Conservation (phyloP, 2,113 vertebrate species). For the Oryzias javanicus region DNA sequence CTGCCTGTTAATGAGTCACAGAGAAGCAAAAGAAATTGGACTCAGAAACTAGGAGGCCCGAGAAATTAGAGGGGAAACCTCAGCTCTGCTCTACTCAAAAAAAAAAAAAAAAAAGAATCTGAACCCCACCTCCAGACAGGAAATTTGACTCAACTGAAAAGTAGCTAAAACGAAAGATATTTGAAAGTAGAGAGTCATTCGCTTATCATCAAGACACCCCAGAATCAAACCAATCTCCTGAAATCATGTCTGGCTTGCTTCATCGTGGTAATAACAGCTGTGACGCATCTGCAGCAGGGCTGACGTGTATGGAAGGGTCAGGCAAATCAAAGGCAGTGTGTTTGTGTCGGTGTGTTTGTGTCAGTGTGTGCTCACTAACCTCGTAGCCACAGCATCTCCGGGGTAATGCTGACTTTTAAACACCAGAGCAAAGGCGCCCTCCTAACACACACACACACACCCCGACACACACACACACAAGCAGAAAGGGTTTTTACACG, state of each 20-base stretch:
- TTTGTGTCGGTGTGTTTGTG: slow-evolving; percentile 10
- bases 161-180: background rate
- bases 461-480: slow-evolving; percentile 16
- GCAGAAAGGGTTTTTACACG: slow-evolving; percentile 7
- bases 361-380: slow-evolving; percentile 75
- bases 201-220: background rate
- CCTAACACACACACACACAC: slow-evolving; percentile 70
- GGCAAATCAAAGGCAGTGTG: slow-evolving; percentile 5
- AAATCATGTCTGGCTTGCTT: slow-evolving; percentile 34
- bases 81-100: slow-evolving; percentile 28
- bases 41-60: slow-evolving; percentile 25
- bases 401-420: slow-evolving; percentile 95
- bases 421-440: slow-evolving; percentile 92
- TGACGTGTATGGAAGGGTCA: background rate
- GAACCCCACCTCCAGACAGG: background rate
- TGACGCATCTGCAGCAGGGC: slow-evolving; percentile 31
- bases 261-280: slow-evolving; percentile 8
- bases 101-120: slow-evolving; percentile 10
- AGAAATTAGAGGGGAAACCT: slow-evolving; percentile 31
- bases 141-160: slow-evolving; percentile 3
- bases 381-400: slow-evolving; percentile 89
- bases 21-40: slow-evolving; percentile 11
- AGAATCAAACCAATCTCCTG: slow-evolving; percentile 11
- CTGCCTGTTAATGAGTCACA: slow-evolving; percentile 57
- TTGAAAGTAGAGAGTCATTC: background rate